Conservation (phyloP, 2,888 invertebrate genomes). For the Unio pictorum region DNA sequence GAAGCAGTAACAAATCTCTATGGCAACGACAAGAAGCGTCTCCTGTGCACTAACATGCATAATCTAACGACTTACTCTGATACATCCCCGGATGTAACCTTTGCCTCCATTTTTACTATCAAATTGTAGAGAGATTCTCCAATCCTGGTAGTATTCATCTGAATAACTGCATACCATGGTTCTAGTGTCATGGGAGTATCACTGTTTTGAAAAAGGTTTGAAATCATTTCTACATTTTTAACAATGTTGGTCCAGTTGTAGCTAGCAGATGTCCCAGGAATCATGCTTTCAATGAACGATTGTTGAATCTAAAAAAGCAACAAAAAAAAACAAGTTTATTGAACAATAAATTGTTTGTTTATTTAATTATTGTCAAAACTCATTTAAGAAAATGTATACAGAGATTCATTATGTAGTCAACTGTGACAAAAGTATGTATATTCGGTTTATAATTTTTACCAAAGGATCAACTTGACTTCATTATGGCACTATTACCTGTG, state of each 20-base stretch:
- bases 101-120: not conserved
- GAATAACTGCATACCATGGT: constrained; percentile 5
- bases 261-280: not conserved
- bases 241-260: constrained; percentile 24
- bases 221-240: constrained; percentile 15
- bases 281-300: not conserved
- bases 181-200: constrained; percentile 1
- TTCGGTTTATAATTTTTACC: too few relatives aligned
- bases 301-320: constrained; percentile 10
- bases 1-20: too few relatives aligned
- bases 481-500: too few relatives aligned
- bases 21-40: too few relatives aligned
- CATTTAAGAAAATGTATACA: too few relatives aligned
- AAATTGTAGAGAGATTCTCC: constrained; percentile 4
- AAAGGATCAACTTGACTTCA: too few relatives aligned
- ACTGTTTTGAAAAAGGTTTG: constrained; percentile 9
- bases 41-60: too few relatives aligned
- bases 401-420: too few relatives aligned
- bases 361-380: too few relatives aligned
- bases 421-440: too few relatives aligned
- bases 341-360: not conserved
- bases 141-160: constrained; percentile 12
- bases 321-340: not conserved
- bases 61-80: too few relatives aligned
- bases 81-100: not conserved